Base-by-base conservation (phyloP, 1,140 invertebrate genomes). In the Antheraea mylitta region DNA sequence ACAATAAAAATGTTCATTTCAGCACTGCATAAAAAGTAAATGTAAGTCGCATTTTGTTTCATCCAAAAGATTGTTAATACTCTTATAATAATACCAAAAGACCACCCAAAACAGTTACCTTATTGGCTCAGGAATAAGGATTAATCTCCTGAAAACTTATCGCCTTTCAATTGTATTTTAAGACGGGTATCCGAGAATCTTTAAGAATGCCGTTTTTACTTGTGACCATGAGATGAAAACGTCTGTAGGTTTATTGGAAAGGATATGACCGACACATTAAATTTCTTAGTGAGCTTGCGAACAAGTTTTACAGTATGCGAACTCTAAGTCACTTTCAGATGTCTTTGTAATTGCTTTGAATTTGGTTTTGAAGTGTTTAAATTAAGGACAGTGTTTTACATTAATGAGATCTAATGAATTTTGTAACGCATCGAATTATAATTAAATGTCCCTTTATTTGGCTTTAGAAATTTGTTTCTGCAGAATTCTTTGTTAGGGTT, bases 171-270 rank as follows among this genome's bases (percentile, higher is more conserved):
- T 53, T 53, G 11, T 53, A 16, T 16, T 53, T 53, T 53, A 53
- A 6, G 42, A n/a, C 42, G 37, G 66, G 69, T 66, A 70, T 58
- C 45, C 22, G 10, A 66, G 45, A 42, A 45, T 66, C 69, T 70
- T 70, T 37, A 70, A 66, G 53, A 66, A 63, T 58, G 58, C 58
- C 64, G 64, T 30, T 65, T 70, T 70, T 62, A 71, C 67, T 67
- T 64, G 60, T 67, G 64, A 60, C 69, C 64, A 58, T 67, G 64
- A 53, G 45, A 53, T 53, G 45, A 70, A 58, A 36, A 36, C 42
- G 38, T 66, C 69, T 53, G 22, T 58, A 67, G 53, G 62, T 70
- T 64, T 71, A 71, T 71, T 70, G 65, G 18, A 64, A 70, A 36
- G 37, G 64, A 53, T 22, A 63, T 59, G 18, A 42, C 58, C 60